Evolutionary conservation across 2,888 invertebrate genomes (phyloP).

Genomic region (Papilio elwesi): DNA sequence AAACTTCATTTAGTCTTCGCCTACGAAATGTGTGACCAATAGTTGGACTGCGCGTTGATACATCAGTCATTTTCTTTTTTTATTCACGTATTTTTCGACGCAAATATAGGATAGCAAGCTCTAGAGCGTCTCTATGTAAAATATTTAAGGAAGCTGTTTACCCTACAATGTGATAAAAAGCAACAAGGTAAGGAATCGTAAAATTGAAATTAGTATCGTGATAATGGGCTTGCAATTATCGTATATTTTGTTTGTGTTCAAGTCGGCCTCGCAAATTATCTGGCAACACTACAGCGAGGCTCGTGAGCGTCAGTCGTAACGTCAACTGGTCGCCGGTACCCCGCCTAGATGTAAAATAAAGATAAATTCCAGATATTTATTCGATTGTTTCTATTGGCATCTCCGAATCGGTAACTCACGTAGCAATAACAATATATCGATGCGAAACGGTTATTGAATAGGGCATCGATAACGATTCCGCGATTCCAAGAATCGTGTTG

Average conservation of each 20-base stretch:
- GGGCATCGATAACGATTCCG: conserved; percentile 68
- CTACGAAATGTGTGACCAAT: no score
- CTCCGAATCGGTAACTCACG: conserved; percentile 77
- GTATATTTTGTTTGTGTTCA: background rate
- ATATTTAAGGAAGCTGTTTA: no score
- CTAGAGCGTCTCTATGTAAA: no score
- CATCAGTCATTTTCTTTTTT: no score
- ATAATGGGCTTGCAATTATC: background rate
- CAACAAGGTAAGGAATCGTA: background rate
- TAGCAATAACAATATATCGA: conserved; percentile 78
- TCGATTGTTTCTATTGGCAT: conserved; percentile 75
- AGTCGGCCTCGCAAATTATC: background rate
- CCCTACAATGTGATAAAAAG: background rate
- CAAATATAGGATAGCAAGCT: no score
- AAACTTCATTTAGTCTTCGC: no score
- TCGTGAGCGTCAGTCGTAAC: conserved; percentile 4
- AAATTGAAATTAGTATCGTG: background rate
- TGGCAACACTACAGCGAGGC: background rate
- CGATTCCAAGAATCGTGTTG: conserved; percentile 56
- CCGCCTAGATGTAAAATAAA: conserved; percentile 65
- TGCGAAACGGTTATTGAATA: conserved; percentile 61
- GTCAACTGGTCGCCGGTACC: conserved; percentile 39
- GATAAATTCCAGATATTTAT: conserved; percentile 76
- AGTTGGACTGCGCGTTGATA: no score
- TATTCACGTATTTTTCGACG: no score